Evolutionary conservation across 2,113 vertebrate genomes (phyloP).

Genomic region (Pygoscelis adeliae): DNA sequence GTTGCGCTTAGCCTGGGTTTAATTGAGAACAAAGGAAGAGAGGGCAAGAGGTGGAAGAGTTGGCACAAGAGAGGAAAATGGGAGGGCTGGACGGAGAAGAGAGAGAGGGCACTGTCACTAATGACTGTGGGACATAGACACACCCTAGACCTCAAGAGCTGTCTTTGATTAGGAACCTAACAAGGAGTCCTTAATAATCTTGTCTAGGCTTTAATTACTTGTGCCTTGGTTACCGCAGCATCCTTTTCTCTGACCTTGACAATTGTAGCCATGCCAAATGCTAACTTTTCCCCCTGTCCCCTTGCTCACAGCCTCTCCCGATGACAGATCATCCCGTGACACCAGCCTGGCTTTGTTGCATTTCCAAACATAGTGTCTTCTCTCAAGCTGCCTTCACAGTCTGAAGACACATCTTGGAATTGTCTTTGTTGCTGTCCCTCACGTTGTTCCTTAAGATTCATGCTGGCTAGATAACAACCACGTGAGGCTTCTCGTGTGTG

Average conservation of each 20-base stretch:
- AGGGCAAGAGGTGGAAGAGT: neutral
- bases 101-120: neutral
- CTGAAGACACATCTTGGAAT: neutral
- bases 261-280: neutral
- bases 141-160: neutral
- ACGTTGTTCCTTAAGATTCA: neutral
- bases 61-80: neutral
- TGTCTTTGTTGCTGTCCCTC: neutral
- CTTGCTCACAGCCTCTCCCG: neutral
- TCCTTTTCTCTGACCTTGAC: conserved; percentile 18
- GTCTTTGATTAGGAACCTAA: neutral
- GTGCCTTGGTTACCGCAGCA: neutral
- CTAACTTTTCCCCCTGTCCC: neutral
- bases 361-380: neutral
- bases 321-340: neutral
- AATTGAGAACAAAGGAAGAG: neutral
- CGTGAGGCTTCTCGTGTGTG: accelerated
- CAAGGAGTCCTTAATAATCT: neutral
- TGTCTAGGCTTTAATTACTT: conserved; percentile 10
- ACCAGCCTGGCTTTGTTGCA: neutral
- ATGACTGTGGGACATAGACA: neutral
- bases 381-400: neutral
- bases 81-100: neutral
- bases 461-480: neutral
- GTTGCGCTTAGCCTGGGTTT: neutral